Evolutionary conservation across 1,140 invertebrate genomes (phyloP).

Genomic region (Panulirus ornatus): DNA sequence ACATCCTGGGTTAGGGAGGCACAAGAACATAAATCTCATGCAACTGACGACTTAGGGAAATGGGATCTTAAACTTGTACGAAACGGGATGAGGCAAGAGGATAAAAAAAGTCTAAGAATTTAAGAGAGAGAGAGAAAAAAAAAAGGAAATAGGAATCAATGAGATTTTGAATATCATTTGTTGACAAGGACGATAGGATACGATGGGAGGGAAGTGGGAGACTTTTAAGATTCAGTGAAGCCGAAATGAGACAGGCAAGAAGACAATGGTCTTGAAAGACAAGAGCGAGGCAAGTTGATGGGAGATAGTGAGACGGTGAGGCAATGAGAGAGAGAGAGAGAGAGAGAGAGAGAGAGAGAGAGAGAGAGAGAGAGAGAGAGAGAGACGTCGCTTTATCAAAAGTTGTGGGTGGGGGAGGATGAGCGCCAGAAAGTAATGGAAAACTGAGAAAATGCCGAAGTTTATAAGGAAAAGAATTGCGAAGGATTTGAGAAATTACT

Average conservation of each 20-base stretch:
- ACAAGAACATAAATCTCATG: too few species aligned
- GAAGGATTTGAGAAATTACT: not conserved
- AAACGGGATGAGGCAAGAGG: not conserved
- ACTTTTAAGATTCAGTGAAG: too few species aligned
- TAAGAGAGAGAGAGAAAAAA: slow-evolving; percentile 8
- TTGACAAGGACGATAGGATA: too few species aligned
- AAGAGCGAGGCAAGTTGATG: too few species aligned
- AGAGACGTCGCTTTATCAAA: not conserved
- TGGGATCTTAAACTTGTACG: not conserved
- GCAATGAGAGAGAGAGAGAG: not conserved
- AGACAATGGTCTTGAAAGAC: too few species aligned
- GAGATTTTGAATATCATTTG: not conserved
- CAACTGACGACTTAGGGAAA: not conserved
- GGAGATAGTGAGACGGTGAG: not conserved
- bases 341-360: slow-evolving; percentile 8
- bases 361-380: not conserved
- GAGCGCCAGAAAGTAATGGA: not conserved
- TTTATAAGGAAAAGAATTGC: not conserved
- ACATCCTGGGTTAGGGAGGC: too few species aligned
- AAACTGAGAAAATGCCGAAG: not conserved
- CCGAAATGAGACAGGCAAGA: too few species aligned
- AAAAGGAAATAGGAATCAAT: not conserved
- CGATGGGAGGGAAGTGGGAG: not conserved
- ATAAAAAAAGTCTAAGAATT: not conserved
- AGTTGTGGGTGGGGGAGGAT: not conserved